A percentile compares a stretch with the other conserved stretches of the same genome.
These are phyloP conservation scores for Zaprionus taronus DNA, from an alignment of 1,140 invertebrate species.

Conservation along the genomic window DNA sequence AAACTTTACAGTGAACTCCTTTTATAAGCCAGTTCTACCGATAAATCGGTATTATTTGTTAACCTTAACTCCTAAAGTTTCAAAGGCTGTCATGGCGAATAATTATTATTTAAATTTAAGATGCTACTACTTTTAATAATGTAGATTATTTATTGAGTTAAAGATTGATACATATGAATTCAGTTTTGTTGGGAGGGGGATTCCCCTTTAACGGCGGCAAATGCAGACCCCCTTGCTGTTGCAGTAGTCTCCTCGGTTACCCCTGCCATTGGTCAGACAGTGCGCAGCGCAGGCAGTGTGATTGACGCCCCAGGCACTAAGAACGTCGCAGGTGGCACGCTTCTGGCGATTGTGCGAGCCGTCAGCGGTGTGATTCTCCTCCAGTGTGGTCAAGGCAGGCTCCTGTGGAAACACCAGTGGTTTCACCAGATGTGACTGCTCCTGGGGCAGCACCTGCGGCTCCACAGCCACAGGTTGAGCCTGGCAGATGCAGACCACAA, in stretches of 20 bases:
- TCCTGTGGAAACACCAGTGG: neutral
- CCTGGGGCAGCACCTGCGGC: neutral
- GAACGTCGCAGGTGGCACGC: constrained; percentile 69
- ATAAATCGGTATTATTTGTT: too few species aligned
- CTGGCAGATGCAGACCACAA: constrained; percentile 26
- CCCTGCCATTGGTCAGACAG: constrained; percentile 45
- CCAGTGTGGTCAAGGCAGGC: neutral
- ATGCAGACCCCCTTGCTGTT: constrained; percentile 61
- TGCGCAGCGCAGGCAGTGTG: constrained; percentile 71
- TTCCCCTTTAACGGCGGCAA: constrained; percentile 47
- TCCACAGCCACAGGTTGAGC: constrained; percentile 45
- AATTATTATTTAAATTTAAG: too few species aligned
- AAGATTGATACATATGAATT: neutral
- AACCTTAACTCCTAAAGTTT: too few species aligned
- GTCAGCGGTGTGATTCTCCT: neutral
- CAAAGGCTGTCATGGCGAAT: too few species aligned
- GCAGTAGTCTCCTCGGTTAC: constrained; percentile 58
- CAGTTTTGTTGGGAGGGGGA: neutral
- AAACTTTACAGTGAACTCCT: too few species aligned
- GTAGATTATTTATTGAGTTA: neutral
- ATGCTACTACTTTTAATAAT: neutral
- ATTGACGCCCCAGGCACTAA: constrained; percentile 55
- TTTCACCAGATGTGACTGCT: neutral
- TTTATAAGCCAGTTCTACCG: too few species aligned
- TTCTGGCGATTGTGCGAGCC: constrained; percentile 59